phyloP scores from a whole-genome alignment of 2,113 vertebrate genomes.

The Corapipo altera region DNA sequence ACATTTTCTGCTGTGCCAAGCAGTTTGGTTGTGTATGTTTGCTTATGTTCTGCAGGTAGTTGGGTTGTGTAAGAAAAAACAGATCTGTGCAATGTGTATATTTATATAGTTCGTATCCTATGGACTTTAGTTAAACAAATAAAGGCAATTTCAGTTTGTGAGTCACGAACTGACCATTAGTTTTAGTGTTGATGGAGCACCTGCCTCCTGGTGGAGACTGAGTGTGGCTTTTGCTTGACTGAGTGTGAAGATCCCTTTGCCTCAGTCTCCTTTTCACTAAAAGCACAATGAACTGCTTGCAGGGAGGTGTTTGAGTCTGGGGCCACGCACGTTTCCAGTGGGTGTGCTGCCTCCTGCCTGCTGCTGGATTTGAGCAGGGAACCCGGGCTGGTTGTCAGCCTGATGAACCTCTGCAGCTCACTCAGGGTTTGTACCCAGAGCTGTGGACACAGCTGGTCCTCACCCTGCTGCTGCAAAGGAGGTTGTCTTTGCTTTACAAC shows the following conservation, averaged over 20 bases:
- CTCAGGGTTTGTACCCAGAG: not conserved
- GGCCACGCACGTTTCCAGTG: not conserved
- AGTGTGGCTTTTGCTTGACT: not conserved
- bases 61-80: not conserved
- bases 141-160: not conserved
- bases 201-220: not conserved
- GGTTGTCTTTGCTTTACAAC: not conserved
- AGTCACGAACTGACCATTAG: not conserved
- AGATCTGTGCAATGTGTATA: not conserved
- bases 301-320: not conserved
- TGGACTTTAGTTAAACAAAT: not conserved
- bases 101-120: not conserved
- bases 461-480: not conserved
- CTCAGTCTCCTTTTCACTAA: not conserved
- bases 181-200: not conserved
- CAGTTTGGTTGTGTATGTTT: not conserved
- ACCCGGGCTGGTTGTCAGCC: not conserved
- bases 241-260: not conserved
- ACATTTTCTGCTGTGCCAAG: not conserved
- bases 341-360: rapidly evolving
- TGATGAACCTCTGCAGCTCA: not conserved
- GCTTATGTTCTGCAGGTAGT: not conserved
- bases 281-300: not conserved
- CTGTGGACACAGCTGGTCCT: rapidly evolving
- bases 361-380: not conserved